phyloP scores from a whole-genome alignment of 2,888 invertebrate genomes.

The Lymantria monacha region DNA sequence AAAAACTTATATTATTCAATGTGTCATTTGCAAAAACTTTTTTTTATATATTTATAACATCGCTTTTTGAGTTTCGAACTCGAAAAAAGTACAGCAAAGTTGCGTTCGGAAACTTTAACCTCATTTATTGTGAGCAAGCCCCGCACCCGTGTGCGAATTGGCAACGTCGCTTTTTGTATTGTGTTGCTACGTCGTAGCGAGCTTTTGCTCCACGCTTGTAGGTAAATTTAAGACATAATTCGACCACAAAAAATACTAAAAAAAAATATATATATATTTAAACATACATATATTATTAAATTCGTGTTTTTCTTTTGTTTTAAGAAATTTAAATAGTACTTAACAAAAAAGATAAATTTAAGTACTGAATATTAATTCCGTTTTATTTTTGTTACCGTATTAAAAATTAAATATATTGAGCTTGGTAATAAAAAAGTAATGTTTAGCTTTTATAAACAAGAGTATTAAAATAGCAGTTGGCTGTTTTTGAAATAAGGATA shows the following conservation, averaged over 20 bases:
- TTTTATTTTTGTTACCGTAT: no score
- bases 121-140: conserved; percentile 67
- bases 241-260: background rate
- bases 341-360: no score
- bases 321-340: no score
- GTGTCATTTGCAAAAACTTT: background rate
- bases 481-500: no score
- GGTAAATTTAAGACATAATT: conserved; percentile 33
- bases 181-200: conserved; percentile 48
- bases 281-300: background rate
- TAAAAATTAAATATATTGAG: no score
- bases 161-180: conserved; percentile 67
- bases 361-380: no score
- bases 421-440: no score
- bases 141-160: conserved; percentile 50
- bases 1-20: background rate
- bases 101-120: conserved; percentile 77
- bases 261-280: background rate
- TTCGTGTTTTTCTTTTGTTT: no score
- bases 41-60: background rate
- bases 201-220: conserved; percentile 47
- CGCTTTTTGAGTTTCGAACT: conserved; percentile 31
- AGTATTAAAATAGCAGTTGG: no score
- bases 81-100: conserved; percentile 59
- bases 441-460: no score